Base-by-base conservation (phyloP, 2,113 vertebrate genomes). In the Melospiza melodia region DNA sequence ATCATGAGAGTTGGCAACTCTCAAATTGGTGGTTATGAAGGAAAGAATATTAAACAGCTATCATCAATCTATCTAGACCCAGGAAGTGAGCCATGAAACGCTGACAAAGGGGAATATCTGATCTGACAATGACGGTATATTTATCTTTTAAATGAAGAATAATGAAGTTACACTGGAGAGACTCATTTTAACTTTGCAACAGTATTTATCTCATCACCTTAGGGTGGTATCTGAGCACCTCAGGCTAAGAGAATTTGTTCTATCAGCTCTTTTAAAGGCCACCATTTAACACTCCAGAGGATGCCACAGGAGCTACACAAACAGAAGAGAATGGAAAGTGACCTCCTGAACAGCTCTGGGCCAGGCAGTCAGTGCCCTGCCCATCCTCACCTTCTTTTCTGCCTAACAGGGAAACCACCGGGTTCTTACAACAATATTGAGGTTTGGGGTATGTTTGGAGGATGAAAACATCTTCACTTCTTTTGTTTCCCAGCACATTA, bases 71-170 rank as follows among this genome's bases (percentile, higher is more conserved):
- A 89, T 66, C 82, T 55, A 76, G 22, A 27, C 28, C 44, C 81
- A 96, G 49, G 94, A 94, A 85, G 93, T 43, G 91, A 98, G 96
- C 95, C 94, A 96, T 95, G 94, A 95, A 93, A 77, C 57, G 84
- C 93, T 90, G 94, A 93, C 94, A 89, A 76, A 94, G 95, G 95
- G 87, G 94, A 97, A 95, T 92, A 97, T 73, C 85, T 95, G 84
- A 79, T 90, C 92, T 93, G 94, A 94, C 92, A 95, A 93, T 81
- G 81, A 93, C 7, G 5, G 95, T 78, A 43, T 82, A 89, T 95
- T 97, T 97, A 92, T 96, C 96, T 92, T 90, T 95, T 90, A 94
- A 97, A 97, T 94, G 62, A 95, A 97, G 95, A 96, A 83, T 93
- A 96, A 97, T 97, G 75, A 94, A 96, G 94, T 96, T 96, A 83